Conservation (phyloP, 2,888 invertebrate species). For the Archips xylosteana region DNA sequence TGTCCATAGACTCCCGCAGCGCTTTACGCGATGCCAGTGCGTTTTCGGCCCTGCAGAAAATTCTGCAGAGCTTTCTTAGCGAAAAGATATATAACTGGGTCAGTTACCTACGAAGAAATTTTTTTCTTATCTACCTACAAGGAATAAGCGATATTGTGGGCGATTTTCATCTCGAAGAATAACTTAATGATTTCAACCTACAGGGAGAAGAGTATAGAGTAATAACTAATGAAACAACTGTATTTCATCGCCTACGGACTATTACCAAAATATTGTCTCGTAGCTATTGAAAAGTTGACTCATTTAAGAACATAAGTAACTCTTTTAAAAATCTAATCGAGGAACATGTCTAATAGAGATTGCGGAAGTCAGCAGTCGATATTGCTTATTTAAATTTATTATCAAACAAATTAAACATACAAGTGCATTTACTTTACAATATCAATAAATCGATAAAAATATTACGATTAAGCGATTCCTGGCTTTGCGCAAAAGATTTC, state of each 20-base stretch:
- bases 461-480: not conserved
- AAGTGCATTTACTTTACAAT: not conserved
- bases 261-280: not conserved
- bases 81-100: too few species aligned
- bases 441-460: constrained; percentile 4
- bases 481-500: not conserved
- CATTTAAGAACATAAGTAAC: too few species aligned
- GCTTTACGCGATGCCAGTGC: too few species aligned
- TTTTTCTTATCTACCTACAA: not conserved
- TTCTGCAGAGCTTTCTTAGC: too few species aligned
- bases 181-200: too few species aligned
- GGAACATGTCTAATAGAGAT: not conserved
- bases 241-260: too few species aligned
- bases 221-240: too few species aligned
- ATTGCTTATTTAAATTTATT: not conserved
- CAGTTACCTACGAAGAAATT: not conserved
- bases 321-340: too few species aligned
- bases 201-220: too few species aligned
- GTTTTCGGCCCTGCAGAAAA: too few species aligned
- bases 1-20: too few species aligned
- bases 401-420: not conserved
- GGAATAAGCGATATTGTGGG: not conserved
- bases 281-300: not conserved
- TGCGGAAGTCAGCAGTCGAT: not conserved
- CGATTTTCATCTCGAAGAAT: too few species aligned